A percentile compares a stretch with the other conserved stretches of the same genome.
These are phyloP conservation scores for Pygoscelis antarcticus DNA, from an alignment of 2,113 vertebrate species.

Conservation along the genomic window DNA sequence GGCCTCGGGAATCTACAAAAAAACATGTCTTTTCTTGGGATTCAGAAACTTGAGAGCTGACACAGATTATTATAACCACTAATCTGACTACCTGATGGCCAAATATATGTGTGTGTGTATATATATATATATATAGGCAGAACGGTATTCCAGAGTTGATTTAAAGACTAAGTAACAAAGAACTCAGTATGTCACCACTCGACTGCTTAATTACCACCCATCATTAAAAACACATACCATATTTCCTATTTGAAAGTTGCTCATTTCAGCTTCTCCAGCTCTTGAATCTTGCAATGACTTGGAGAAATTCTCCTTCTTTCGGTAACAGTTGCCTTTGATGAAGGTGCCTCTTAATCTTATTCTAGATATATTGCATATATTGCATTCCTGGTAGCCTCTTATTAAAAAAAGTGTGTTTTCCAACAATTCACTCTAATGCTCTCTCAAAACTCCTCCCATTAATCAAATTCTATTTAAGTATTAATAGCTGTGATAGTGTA, in stretches of 20 bases:
- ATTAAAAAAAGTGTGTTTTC: neutral
- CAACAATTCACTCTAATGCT: neutral
- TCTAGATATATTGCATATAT: neutral
- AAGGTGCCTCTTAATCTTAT: neutral
- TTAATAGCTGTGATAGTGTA: neutral
- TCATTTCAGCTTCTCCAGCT: neutral
- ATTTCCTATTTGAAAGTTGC: neutral
- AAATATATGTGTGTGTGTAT: neutral
- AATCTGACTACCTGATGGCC: neutral
- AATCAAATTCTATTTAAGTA: neutral
- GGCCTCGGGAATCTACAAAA: neutral
- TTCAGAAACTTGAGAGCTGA: neutral
- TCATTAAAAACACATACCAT: neutral
- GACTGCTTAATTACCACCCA: neutral
- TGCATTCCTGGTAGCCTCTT: neutral
- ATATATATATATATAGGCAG: neutral
- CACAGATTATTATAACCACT: neutral
- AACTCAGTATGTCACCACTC: neutral
- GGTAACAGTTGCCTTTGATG: neutral
- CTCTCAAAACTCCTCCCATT: neutral
- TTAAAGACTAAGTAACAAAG: neutral
- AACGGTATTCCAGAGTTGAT: neutral
- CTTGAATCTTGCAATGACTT: neutral
- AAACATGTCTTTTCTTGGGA: rapidly evolving
- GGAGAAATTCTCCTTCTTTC: neutral